Conservation (phyloP, 1,140 invertebrate genomes). For the Limonius californicus region DNA sequence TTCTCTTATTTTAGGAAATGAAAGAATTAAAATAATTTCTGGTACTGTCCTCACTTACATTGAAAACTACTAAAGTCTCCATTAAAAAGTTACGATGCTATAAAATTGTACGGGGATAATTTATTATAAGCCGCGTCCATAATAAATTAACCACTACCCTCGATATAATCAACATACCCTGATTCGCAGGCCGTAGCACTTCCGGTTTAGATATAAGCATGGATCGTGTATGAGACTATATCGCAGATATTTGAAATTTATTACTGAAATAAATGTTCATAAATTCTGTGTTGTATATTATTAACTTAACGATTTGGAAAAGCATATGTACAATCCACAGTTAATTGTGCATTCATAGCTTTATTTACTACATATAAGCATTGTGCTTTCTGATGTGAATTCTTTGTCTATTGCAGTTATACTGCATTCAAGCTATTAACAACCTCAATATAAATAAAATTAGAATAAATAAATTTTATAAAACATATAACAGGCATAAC, state of each 20-base stretch:
- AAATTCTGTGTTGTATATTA: not conserved
- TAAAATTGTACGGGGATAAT: not conserved
- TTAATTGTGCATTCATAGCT: not conserved
- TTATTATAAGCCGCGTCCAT: not conserved
- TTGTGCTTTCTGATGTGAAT: too few species aligned
- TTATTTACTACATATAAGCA: not conserved
- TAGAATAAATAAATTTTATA: too few species aligned
- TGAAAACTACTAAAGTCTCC: not conserved
- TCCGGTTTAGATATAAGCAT: conserved; percentile 1
- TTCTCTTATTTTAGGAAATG: too few species aligned
- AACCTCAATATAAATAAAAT: too few species aligned
- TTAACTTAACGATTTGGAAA: not conserved
- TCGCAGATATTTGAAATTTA: conserved; percentile 1
- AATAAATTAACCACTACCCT: not conserved
- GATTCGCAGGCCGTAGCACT: not conserved
- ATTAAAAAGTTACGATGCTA: not conserved
- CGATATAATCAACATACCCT: not conserved
- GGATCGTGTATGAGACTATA: not conserved
- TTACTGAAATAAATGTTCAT: not conserved
- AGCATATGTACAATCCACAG: too few species aligned
- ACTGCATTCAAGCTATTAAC: too few species aligned
- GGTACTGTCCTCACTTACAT: too few species aligned
- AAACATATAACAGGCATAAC: too few species aligned
- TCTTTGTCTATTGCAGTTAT: too few species aligned
- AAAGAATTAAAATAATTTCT: too few species aligned